A percentile compares a stretch with the other conserved stretches of the same genome.
These are phyloP conservation scores for Meleagris gallopavo DNA, from an alignment of 2,113 vertebrate genomes.

Conservation along the genomic window DNA sequence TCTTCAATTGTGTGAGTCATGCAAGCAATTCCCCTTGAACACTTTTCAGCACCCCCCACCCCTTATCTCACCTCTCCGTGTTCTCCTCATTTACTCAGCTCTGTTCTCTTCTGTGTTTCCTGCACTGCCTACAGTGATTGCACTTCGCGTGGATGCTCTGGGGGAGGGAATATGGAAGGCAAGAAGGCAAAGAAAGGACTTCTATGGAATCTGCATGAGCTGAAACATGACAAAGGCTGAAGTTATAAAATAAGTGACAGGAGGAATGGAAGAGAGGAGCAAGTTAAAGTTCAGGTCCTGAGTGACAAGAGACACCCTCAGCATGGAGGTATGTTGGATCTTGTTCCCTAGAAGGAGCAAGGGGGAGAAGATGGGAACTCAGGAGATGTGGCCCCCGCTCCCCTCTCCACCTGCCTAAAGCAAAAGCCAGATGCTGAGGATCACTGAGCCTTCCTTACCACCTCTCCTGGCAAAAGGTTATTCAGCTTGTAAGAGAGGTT, in stretches of 20 bases:
- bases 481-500: neutral
- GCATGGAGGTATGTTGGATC: neutral
- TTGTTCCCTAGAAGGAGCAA: neutral
- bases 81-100: neutral
- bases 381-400: neutral
- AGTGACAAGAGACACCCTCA: neutral
- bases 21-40: constrained; percentile 41
- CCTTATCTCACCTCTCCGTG: neutral
- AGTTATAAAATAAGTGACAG: neutral
- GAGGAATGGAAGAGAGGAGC: neutral
- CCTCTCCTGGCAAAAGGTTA: neutral
- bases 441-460: neutral
- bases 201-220: neutral
- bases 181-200: neutral
- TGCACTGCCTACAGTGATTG: constrained; percentile 30
- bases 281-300: neutral
- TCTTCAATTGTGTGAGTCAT: neutral
- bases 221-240: neutral
- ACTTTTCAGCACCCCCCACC: constrained; percentile 25
- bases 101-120: neutral
- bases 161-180: neutral
- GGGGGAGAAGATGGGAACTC: neutral
- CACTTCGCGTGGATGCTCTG: neutral
- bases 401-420: neutral
- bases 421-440: neutral